These are phyloP conservation scores for Magallana nippona DNA, from an alignment of 2,888 invertebrate genomes.

Conservation along the genomic window DNA sequence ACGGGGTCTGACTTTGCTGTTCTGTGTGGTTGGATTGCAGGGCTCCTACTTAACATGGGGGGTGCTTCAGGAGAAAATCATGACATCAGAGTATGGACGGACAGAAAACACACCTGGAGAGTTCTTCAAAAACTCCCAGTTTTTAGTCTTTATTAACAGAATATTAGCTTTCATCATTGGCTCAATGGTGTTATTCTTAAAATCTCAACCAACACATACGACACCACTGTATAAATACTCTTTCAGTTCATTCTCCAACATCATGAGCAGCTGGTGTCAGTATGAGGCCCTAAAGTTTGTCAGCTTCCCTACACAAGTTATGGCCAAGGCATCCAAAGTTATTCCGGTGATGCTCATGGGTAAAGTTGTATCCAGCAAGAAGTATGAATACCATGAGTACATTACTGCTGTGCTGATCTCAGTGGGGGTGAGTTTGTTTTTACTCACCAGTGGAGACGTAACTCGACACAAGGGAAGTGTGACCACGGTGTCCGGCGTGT, in stretches of 20 bases:
- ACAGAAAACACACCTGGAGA: slow-evolving; percentile 76
- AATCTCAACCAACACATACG: slow-evolving; percentile 82
- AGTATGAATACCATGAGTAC: slow-evolving; percentile 95
- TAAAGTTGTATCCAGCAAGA: slow-evolving; percentile 90
- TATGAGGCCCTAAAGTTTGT: slow-evolving; percentile 99
- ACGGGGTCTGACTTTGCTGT: slow-evolving; percentile 81
- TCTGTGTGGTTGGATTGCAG: slow-evolving; percentile 94
- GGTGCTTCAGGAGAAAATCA: slow-evolving; percentile 97
- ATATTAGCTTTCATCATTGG: slow-evolving; percentile 85
- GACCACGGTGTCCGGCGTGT: slow-evolving; percentile 90
- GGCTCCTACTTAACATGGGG: slow-evolving; percentile 97
- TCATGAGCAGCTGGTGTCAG: slow-evolving; percentile 99
- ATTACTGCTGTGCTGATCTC: slow-evolving; percentile 93
- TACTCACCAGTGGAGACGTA: slow-evolving; percentile 84
- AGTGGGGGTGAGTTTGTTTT: slow-evolving; percentile 94
- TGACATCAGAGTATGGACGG: slow-evolving; percentile 85
- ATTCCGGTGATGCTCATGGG: slow-evolving; percentile 97
- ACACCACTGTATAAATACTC: slow-evolving; percentile 96
- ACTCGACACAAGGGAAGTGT: slow-evolving; percentile 82
- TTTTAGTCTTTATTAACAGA: slow-evolving; percentile 96
- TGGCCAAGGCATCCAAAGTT: slow-evolving; percentile 93
- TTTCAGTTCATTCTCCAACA: slow-evolving; percentile 97
- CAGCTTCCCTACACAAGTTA: slow-evolving; percentile 97
- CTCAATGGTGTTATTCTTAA: slow-evolving; percentile 63
- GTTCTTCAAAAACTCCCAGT: slow-evolving; percentile 95